Evolutionary conservation across 1,140 invertebrate genomes (phyloP).

Genomic region (Neoseiulus cucumeris): DNA sequence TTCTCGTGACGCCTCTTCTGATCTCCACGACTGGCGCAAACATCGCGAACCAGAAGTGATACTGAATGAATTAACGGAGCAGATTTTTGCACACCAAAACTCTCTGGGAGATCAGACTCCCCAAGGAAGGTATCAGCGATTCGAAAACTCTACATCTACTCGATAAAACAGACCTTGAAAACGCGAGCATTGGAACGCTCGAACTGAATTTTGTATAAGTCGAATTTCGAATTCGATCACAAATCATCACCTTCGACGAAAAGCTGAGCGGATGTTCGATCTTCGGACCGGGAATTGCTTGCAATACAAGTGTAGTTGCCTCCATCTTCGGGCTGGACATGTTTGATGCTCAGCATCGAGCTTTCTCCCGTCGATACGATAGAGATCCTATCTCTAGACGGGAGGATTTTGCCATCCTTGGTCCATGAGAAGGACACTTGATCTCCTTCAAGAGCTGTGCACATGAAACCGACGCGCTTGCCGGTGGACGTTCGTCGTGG

Average conservation of each 20-base stretch:
- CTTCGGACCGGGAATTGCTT: not conserved
- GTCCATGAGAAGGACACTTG: not conserved
- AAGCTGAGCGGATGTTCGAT: not conserved
- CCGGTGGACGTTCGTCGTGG: not conserved
- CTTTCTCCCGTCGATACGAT: not conserved
- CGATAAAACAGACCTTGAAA: too few relatives aligned
- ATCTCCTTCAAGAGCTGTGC: not conserved
- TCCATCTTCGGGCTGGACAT: not conserved
- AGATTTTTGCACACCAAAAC: too few relatives aligned
- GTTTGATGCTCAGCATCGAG: not conserved
- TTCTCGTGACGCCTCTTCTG: too few relatives aligned
- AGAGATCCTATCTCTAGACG: not conserved
- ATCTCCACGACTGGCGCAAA: too few relatives aligned
- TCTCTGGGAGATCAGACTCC: too few relatives aligned
- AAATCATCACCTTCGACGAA: not conserved
- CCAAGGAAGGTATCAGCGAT: too few relatives aligned
- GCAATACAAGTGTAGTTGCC: slow-evolving; percentile 5
- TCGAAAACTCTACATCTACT: too few relatives aligned
- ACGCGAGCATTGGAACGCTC: too few relatives aligned
- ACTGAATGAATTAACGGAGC: too few relatives aligned
- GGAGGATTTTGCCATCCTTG: not conserved
- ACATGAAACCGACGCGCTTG: not conserved
- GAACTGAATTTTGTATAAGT: too few relatives aligned
- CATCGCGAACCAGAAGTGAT: too few relatives aligned
- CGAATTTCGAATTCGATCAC: too few relatives aligned